Percentiles rank a stretch among this genome's conserved stretches.
These are phyloP conservation scores for Orientallactaga bullata DNA, from an alignment of 2,113 vertebrate genomes.

Conservation along the genomic window DNA sequence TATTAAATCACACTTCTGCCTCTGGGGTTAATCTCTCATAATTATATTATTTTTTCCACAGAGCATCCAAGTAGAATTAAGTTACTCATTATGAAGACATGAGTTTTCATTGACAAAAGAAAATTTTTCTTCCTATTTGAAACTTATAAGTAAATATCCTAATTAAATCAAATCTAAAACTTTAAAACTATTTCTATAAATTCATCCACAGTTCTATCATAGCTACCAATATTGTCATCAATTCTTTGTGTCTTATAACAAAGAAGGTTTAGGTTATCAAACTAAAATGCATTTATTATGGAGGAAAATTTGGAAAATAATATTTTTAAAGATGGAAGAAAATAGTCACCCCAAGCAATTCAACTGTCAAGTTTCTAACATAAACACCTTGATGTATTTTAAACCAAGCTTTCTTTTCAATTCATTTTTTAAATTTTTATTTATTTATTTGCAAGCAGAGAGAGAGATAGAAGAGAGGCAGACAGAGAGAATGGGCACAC, in stretches of 20 bases:
- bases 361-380: not conserved
- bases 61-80: slow-evolving; percentile 60
- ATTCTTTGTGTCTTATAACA: not conserved
- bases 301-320: slow-evolving; percentile 27
- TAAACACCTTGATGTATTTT: not conserved
- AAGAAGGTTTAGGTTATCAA: slow-evolving; percentile 40
- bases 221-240: not conserved
- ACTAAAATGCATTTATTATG: slow-evolving; percentile 25
- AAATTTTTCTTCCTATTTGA: slow-evolving; percentile 31
- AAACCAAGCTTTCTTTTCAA: not conserved
- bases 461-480: not conserved
- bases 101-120: not conserved
- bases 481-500: too few relatives aligned
- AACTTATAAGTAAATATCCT: slow-evolving; percentile 9
- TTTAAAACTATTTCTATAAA: slow-evolving; percentile 19
- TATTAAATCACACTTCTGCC: slow-evolving; percentile 71
- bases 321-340: slow-evolving; percentile 41
- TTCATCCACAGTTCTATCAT: not conserved
- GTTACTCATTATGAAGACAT: slow-evolving; percentile 28
- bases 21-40: slow-evolving; percentile 53
- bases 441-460: not conserved
- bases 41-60: slow-evolving; percentile 67
- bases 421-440: not conserved
- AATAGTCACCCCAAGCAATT: not conserved
- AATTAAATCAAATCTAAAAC: slow-evolving; percentile 35